Percentiles rank a stretch among this genome's conserved stretches.
Conservation (phyloP, 2,113 vertebrate genomes). For the Grus americana region DNA sequence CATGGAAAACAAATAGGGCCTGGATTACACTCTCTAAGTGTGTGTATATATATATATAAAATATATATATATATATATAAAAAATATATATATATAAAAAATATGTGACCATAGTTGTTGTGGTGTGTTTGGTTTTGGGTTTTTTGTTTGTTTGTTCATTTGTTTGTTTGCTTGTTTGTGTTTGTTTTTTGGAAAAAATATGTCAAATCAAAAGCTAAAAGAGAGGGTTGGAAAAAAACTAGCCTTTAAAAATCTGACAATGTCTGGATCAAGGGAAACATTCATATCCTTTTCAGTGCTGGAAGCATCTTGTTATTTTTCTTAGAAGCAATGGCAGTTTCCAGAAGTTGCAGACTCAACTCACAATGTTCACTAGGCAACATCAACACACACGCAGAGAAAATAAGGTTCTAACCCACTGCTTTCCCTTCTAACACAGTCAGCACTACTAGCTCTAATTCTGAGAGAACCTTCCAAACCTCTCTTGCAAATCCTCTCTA, state of each 20-base stretch:
- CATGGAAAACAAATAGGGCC: neutral
- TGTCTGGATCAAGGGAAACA: neutral
- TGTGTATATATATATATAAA: too few species aligned
- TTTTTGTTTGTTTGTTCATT: neutral
- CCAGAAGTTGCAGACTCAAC: neutral
- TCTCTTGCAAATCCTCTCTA: neutral
- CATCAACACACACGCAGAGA: neutral
- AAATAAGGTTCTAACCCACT: neutral
- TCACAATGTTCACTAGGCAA: neutral
- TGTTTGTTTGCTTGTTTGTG: neutral
- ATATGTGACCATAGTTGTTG: neutral
- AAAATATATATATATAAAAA: too few species aligned
- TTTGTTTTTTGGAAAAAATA: neutral
- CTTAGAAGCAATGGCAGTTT: neutral
- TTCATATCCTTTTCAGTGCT: neutral
- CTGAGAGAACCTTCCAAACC: neutral
- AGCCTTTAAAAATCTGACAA: neutral
- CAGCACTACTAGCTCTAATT: neutral
- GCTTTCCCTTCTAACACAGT: neutral
- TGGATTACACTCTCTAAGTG: neutral
- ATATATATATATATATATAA: too few species aligned
- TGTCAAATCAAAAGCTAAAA: neutral
- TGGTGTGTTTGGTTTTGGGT: neutral
- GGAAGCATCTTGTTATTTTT: neutral
- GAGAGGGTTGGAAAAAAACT: neutral